Evolutionary conservation across 2,113 vertebrate genomes (phyloP).

Genomic region (Isichthys henryi): DNA sequence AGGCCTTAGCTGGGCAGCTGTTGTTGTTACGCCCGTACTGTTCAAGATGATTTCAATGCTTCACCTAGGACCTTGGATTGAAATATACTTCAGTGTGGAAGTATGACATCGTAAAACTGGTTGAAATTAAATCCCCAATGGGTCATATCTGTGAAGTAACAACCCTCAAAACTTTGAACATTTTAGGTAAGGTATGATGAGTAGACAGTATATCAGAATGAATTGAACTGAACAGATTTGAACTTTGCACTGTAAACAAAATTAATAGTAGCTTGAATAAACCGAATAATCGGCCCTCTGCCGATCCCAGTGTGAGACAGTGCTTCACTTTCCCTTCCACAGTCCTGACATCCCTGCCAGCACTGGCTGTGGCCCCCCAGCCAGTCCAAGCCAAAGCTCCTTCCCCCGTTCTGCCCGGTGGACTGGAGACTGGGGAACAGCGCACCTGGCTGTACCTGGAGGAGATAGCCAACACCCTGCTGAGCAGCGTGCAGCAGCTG

Average conservation of each 20-base stretch:
- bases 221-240: neutral
- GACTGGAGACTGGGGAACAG: constrained; percentile 70
- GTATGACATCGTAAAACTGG: neutral
- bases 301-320: neutral
- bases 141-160: neutral
- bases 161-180: neutral
- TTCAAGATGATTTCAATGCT: neutral
- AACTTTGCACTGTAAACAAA: neutral
- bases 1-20: neutral
- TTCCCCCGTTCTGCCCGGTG: constrained; percentile 49
- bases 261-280: neutral
- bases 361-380: constrained; percentile 73
- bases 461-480: constrained; percentile 81
- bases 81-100: too few relatives aligned
- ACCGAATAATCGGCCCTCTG: neutral
- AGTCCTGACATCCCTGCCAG: constrained; percentile 82
- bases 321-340: neutral
- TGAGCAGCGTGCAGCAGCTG: constrained; percentile 85
- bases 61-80: too few relatives aligned
- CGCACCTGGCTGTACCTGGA: constrained; percentile 87
- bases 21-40: neutral
- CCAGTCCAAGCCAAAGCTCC: constrained; percentile 67
- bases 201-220: neutral
- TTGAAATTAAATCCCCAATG: neutral
- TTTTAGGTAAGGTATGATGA: neutral